These are phyloP conservation scores for Metallyticus violacea DNA, from an alignment of 2,888 invertebrate genomes.

Conservation along the genomic window DNA sequence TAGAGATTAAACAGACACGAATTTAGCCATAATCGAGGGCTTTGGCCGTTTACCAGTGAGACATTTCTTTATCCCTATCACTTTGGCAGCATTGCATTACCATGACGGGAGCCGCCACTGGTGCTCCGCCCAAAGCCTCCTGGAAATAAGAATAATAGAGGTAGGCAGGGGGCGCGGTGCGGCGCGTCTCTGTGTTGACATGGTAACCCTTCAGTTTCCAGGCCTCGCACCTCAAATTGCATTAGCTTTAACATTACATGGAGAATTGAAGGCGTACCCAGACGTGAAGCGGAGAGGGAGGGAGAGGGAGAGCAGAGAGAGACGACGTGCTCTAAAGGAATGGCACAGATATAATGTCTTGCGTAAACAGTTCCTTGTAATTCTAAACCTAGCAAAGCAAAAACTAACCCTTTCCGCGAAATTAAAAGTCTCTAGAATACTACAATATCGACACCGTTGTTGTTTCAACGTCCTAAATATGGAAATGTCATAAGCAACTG, in stretches of 20 bases:
- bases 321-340: background rate
- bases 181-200: conserved; percentile 29
- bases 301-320: background rate
- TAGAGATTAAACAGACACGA: too few relatives aligned
- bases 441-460: too few relatives aligned
- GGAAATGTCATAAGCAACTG: too few relatives aligned
- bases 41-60: too few relatives aligned
- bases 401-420: background rate
- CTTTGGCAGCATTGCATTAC: background rate
- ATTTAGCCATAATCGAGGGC: too few relatives aligned
- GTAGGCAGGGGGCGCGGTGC: background rate
- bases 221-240: conserved; percentile 47
- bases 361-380: background rate
- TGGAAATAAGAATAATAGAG: background rate
- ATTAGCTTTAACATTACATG: conserved; percentile 55
- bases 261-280: conserved; percentile 53
- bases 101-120: background rate
- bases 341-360: background rate
- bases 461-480: too few relatives aligned
- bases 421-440: background rate
- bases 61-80: background rate
- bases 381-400: too few relatives aligned
- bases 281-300: conserved; percentile 45
- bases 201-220: conserved; percentile 32
- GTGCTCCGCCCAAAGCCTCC: background rate